Evolutionary conservation across 2,113 vertebrate species (phyloP).

Genomic region (Corythaixoides concolor): DNA sequence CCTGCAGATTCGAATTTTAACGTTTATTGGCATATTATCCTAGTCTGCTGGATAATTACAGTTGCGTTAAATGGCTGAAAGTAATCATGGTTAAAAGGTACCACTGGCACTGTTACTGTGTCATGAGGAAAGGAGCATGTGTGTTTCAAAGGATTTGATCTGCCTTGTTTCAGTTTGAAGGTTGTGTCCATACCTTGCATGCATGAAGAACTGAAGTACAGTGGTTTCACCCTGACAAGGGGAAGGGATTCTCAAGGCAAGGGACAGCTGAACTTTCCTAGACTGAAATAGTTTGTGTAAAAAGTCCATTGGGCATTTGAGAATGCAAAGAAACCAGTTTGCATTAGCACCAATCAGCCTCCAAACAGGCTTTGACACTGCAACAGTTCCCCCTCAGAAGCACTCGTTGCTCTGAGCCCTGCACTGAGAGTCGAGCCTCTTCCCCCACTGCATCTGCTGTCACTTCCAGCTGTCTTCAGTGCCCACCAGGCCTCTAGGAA

Average conservation of each 20-base stretch:
- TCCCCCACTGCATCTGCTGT: not conserved
- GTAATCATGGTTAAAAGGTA: not conserved
- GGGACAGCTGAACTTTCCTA: not conserved
- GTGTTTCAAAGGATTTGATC: not conserved
- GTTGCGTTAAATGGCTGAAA: not conserved
- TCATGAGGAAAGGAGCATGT: not conserved
- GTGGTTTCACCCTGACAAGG: not conserved
- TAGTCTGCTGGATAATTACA: not conserved
- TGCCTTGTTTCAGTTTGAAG: not conserved
- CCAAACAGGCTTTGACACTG: not conserved
- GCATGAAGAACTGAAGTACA: not conserved
- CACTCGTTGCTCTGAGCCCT: not conserved
- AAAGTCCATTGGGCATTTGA: not conserved
- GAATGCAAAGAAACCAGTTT: not conserved
- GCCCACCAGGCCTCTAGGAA: not conserved
- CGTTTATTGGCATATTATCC: not conserved
- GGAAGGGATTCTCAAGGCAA: not conserved
- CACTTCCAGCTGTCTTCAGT: not conserved
- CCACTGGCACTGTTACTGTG: not conserved
- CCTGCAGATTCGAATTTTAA: accelerated
- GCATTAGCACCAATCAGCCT: not conserved
- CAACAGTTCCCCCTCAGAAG: not conserved
- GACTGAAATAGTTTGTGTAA: not conserved
- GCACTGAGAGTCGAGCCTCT: not conserved
- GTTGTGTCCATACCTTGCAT: not conserved